Percentiles rank a stretch among this genome's conserved stretches.
Evolutionary conservation across 2,797 vertebrate species (phyloP).

Genomic region (Xerus rutilus): DNA sequence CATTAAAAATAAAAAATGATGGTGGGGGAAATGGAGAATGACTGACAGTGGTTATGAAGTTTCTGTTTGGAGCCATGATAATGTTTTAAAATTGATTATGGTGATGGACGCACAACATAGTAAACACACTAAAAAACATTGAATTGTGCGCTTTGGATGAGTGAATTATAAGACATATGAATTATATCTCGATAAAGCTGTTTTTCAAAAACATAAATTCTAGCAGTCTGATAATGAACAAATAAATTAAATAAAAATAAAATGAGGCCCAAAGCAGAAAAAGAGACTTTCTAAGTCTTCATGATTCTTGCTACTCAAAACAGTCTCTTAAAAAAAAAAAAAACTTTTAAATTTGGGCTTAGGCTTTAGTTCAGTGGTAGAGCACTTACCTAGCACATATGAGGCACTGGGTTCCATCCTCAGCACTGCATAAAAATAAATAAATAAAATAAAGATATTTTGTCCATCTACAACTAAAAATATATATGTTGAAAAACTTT

Average conservation of each 20-base stretch:
- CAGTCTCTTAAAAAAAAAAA: neutral
- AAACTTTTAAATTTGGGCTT: neutral
- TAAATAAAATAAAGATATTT: too few species aligned
- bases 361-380: too few species aligned
- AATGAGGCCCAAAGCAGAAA: neutral
- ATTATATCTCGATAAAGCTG: neutral
- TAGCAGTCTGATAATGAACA: neutral
- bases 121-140: neutral
- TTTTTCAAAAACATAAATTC: neutral
- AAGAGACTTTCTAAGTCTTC: neutral
- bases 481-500: neutral
- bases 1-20: constrained; percentile 10
- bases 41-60: neutral
- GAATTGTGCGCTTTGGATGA: neutral
- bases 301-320: neutral
- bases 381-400: too few species aligned
- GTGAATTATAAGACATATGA: neutral
- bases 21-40: neutral
- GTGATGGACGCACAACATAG: neutral
- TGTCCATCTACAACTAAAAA: too few species aligned
- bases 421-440: too few species aligned
- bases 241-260: neutral
- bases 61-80: neutral
- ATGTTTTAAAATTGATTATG: neutral
- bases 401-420: too few species aligned